Conservation (phyloP, 2,113 vertebrate species). For the Boleophthalmus pectinirostris region DNA sequence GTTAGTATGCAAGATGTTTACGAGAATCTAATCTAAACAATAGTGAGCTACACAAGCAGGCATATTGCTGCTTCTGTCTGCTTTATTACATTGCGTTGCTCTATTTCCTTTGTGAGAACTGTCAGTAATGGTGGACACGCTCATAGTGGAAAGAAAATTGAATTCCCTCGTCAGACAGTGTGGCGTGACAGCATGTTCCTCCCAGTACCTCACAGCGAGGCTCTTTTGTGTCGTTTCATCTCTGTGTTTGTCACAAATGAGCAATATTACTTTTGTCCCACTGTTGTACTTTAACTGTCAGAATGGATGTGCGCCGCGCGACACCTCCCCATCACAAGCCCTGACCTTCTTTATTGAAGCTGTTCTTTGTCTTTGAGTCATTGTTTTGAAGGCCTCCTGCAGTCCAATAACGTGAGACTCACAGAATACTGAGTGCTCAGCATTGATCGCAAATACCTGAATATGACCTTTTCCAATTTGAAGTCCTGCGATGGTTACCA, state of each 20-base stretch:
- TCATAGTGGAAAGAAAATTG: conserved; percentile 54
- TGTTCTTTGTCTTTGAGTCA: conserved; percentile 66
- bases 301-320: conserved; percentile 38
- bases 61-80: conserved; percentile 42
- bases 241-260: conserved; percentile 58
- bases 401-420: conserved; percentile 54
- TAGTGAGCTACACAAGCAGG: conserved; percentile 54
- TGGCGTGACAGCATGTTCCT: conserved; percentile 59
- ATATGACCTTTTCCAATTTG: conserved; percentile 71
- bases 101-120: conserved; percentile 47
- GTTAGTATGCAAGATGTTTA: conserved; percentile 52
- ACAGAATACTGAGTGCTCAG: conserved; percentile 67
- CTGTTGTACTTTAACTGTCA: conserved; percentile 54
- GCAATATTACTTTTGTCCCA: conserved; percentile 46
- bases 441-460: conserved; percentile 69
- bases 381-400: conserved; percentile 62
- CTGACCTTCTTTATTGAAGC: conserved; percentile 62
- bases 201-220: conserved; percentile 41
- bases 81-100: conserved; percentile 50
- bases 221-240: conserved; percentile 55
- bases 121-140: conserved; percentile 42
- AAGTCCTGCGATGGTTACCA: conserved; percentile 55
- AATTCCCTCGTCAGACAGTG: conserved; percentile 54
- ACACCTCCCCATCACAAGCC: conserved; percentile 49
- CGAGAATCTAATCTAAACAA: conserved; percentile 53